Conservation (phyloP, 2,797 vertebrate genomes). For the Pantherophis vulpinus region DNA sequence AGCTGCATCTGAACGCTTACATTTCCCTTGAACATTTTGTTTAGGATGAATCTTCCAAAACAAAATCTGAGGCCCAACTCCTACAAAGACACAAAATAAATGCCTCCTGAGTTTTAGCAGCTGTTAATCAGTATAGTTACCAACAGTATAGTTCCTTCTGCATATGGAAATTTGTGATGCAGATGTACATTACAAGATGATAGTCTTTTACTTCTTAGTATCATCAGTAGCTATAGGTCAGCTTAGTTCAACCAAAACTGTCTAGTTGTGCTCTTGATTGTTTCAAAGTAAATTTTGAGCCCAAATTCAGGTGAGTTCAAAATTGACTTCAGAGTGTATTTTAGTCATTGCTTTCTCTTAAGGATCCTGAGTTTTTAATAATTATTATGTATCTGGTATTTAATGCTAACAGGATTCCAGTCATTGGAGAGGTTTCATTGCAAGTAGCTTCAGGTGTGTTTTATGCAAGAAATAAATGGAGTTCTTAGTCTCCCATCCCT, state of each 20-base stretch:
- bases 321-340: slow-evolving; percentile 68
- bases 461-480: slow-evolving; percentile 67
- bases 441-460: slow-evolving; percentile 82
- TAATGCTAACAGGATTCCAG: slow-evolving; percentile 83
- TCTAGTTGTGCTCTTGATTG: slow-evolving; percentile 27
- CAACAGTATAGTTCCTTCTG: neutral
- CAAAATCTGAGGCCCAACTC: neutral
- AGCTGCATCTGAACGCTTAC: neutral
- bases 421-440: slow-evolving; percentile 80
- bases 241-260: neutral
- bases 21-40: neutral
- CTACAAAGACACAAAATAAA: neutral
- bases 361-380: slow-evolving; percentile 74
- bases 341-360: slow-evolving; percentile 66
- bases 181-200: neutral
- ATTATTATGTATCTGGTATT: slow-evolving; percentile 77
- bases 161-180: neutral
- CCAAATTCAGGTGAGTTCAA: slow-evolving; percentile 72
- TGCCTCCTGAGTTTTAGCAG: neutral
- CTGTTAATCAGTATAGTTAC: neutral
- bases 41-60: neutral
- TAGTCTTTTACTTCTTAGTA: neutral
- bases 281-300: slow-evolving; percentile 70
- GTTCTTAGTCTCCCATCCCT: slow-evolving; percentile 55
- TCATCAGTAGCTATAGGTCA: neutral